These are phyloP conservation scores for Pseudomyrmex sp. DNA, from an alignment of 1,140 invertebrate genomes.

Conservation along the genomic window DNA sequence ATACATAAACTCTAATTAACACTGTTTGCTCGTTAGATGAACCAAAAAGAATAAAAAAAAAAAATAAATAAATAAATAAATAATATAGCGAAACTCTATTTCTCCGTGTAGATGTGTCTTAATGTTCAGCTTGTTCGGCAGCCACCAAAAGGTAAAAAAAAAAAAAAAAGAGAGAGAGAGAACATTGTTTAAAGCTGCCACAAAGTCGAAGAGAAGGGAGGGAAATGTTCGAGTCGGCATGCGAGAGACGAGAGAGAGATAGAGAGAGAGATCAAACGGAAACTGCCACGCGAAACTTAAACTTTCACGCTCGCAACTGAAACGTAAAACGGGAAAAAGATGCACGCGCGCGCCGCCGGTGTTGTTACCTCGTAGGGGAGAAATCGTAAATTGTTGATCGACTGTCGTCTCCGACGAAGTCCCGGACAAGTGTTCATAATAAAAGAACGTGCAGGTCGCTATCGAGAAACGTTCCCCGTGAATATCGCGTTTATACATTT, in stretches of 20 bases:
- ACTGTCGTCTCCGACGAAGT: neutral
- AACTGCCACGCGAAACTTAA: slow-evolving; percentile 47
- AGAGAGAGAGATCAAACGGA: slow-evolving; percentile 23
- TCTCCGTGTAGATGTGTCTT: slow-evolving; percentile 79
- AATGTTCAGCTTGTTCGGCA: slow-evolving; percentile 76
- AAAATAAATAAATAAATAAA: slow-evolving; percentile 45
- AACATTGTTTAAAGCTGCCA: slow-evolving; percentile 49
- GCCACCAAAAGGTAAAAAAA: slow-evolving; percentile 20
- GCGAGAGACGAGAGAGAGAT: slow-evolving; percentile 13
- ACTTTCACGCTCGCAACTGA: slow-evolving; percentile 15
- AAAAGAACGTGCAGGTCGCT: too few species aligned
- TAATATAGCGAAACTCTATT: slow-evolving; percentile 75
- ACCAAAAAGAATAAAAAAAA: slow-evolving; percentile 43
- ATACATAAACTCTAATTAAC: slow-evolving; percentile 79
- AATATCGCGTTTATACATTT: too few species aligned
- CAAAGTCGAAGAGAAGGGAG: slow-evolving; percentile 27
- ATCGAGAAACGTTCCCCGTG: too few species aligned
- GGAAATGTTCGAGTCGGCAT: slow-evolving; percentile 52
- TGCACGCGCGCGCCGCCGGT: slow-evolving; percentile 33
- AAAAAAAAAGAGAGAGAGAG: slow-evolving; percentile 20
- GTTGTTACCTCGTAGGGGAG: slow-evolving; percentile 31
- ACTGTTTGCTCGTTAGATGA: slow-evolving; percentile 79
- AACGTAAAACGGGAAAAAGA: slow-evolving; percentile 26
- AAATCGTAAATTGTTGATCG: slow-evolving; percentile 30
- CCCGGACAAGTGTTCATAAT: neutral